phyloP scores from a whole-genome alignment of 23 tunicate genomes.

The Trididemnum nubilum region DNA sequence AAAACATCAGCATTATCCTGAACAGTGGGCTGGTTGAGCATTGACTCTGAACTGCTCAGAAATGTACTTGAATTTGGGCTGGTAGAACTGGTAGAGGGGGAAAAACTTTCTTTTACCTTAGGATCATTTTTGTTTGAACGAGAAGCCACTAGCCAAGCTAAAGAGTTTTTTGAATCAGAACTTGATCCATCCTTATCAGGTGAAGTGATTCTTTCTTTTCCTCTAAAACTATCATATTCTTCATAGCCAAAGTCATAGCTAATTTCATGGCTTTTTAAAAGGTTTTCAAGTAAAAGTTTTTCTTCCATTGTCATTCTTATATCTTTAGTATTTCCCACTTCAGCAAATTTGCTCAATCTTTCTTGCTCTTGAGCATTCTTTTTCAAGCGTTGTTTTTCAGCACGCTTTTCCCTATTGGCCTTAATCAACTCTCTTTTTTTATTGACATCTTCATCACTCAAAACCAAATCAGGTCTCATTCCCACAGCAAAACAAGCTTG shows the following conservation, averaged over 20 bases:
- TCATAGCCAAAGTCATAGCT: conserved; percentile 85
- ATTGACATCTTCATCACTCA: conserved; percentile 88
- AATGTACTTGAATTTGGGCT: not conserved
- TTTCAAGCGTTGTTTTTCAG: conserved; percentile 47
- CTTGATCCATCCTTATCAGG: not conserved
- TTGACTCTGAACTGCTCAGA: no score
- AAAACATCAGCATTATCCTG: conserved; percentile 52
- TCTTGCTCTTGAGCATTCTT: conserved; percentile 62
- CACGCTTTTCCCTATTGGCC: conserved; percentile 62
- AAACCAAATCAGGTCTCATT: conserved; percentile 72
- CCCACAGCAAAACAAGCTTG: conserved; percentile 79
- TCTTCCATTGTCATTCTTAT: conserved; percentile 61
- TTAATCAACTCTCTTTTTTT: conserved; percentile 78
- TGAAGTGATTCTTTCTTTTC: conserved; percentile 39
- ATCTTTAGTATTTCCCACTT: not conserved
- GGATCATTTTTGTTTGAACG: not conserved
- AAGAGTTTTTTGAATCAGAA: not conserved
- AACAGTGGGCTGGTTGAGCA: no score
- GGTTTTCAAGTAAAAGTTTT: conserved; percentile 56
- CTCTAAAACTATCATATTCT: conserved; percentile 74
- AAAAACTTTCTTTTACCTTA: no score
- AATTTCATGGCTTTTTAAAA: conserved; percentile 59
- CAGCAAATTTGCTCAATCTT: conserved; percentile 49
- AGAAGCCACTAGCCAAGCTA: conserved; percentile 45
- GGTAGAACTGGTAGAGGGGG: not conserved